These are phyloP conservation scores for Schizaphis graminum DNA, from an alignment of 2,888 invertebrate species.

Conservation along the genomic window DNA sequence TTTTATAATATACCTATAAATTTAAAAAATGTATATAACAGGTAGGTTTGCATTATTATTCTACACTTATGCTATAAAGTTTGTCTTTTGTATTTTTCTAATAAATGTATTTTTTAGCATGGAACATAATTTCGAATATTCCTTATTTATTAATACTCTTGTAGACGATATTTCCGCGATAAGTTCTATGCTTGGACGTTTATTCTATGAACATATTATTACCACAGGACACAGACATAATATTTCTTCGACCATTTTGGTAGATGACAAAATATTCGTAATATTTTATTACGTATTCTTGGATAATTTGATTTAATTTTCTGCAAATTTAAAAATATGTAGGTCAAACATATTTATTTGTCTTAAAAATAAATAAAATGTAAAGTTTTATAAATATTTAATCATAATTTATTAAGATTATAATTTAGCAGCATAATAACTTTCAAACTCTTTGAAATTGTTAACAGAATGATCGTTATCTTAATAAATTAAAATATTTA, in stretches of 20 bases:
- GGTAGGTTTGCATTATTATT: not conserved
- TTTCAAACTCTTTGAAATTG: not conserved
- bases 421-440: not conserved
- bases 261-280: not conserved
- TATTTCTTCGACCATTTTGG: constrained; percentile 3
- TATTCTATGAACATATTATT: not conserved
- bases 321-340: not conserved
- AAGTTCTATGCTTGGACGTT: not conserved
- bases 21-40: not conserved
- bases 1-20: not conserved
- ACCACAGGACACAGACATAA: too few relatives aligned
- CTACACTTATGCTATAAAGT: not conserved
- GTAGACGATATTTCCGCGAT: not conserved
- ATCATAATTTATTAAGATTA: not conserved
- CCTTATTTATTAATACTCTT: not conserved
- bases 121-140: not conserved
- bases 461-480: not conserved
- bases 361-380: not conserved
- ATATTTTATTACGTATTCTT: not conserved
- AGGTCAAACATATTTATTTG: not conserved
- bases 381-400: not conserved
- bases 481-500: not conserved
- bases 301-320: not conserved
- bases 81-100: not conserved
- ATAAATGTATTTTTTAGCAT: not conserved